Base-by-base conservation (phyloP, 2,888 invertebrate species). In the Smittia sp. region DNA sequence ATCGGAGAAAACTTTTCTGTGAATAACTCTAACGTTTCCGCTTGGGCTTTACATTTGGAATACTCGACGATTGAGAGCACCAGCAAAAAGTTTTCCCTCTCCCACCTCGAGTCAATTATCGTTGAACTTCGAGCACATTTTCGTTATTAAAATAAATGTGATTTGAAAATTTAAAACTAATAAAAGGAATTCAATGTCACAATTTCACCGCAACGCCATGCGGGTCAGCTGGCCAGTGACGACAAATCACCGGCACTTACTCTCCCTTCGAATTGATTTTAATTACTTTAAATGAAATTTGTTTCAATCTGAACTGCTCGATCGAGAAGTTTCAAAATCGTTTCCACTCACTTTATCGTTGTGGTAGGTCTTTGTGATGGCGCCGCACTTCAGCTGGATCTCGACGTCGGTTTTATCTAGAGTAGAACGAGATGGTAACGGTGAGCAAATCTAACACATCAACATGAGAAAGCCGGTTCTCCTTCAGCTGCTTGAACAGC, bases 331-430 rank as follows among this genome's bases (percentile, higher is more conserved):
- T 46, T 46, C 27, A 2, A 65, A 24, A 65, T 27, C 4, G 15
- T 18, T 2, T 66, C 20, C 15, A 72, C 72, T 72, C 9, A 72
- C 72, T 22, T 62, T 62, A n/a, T 13, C 18, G 1, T 18, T 54
- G 11, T 18, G 13, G n/a, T 52, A 27, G 3, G 20, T 62, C 4
- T 72, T 72, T 11, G 58, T 38, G 11, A 38, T 38, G 1, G n/a
- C 32, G 22, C 62, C 22, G 20, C 72, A 72, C 39, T 62, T 72
- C 1, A 72, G n/a, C 18, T 62, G 62, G 15, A 72, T 20, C 38
- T 62, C 62, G 7, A 62, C 32, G 24, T 72, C 62, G 32, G 22
- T 69, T 25, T 39, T 18, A 58, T 27, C 27, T 69, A 24, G 22
- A 63, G 20, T 25, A n/a, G 18, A 58, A n/a, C n/a, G n/a, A n/a